Evolutionary conservation across 2,797 vertebrate genomes (phyloP), one percentile per base, ranked within the genome.

Genomic region (Peromyscus melanophrys): DNA sequence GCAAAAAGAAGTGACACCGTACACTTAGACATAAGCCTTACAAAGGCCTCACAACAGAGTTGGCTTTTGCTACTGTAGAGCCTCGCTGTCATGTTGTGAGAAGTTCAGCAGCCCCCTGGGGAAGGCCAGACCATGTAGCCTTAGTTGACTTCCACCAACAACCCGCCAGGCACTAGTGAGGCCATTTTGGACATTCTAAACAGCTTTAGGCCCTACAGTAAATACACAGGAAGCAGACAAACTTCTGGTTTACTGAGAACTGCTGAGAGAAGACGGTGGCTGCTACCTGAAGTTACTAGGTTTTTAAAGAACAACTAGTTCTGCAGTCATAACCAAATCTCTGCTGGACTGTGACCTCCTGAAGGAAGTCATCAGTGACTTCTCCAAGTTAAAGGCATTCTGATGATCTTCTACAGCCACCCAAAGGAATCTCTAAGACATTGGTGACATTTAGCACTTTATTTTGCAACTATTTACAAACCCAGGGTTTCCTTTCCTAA

Each of bases 351-450:
- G 14, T 63, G 11, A 88, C 63, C 37, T 92, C 89, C 73, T 23
- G 6, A 31, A 65, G 49, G 40, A 93, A 89, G 77, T 90, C 61
- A 27, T 34, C 21, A n/a, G 46, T 25, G 37, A 69, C n/a, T 76
- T 86, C 43, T 49, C 21, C 9, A 67, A 82, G 37, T 59, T 23
- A 71, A 59, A 82, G 55, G 37, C 78, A 43, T 37, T 65, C 63
- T n/a, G 37, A 63, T 73, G 69, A 46, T 80, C 34, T 59, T 77
- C 65, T 67, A 89, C 37, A 14, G 11, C 27, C 21, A 29, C 27
- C 34, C 75, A 65, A 78, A 94, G 65, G 23, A 61, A 86, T 69
- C 40, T 92, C 37, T 78, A 85, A 81, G 40, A 76, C 61, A 87
- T 23, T 27, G 82, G 43, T 81, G 8, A 59, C 23, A 78, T 25